Percentiles rank a stretch among this genome's conserved stretches.
Conservation (phyloP, 2,113 vertebrate species). For the Chloropsis hardwickii region DNA sequence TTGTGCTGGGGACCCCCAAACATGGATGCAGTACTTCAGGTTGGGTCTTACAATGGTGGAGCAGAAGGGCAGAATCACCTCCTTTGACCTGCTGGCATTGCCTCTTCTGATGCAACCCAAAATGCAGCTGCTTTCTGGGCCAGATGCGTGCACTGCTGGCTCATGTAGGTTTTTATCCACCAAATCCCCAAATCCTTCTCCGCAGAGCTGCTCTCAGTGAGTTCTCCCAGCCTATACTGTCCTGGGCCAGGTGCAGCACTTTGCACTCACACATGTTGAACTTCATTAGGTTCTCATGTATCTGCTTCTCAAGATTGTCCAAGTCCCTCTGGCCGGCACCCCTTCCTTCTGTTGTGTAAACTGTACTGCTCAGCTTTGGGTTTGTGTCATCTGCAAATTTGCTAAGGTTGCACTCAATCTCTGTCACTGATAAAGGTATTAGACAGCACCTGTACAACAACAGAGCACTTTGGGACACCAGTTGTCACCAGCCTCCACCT, state of each 20-base stretch:
- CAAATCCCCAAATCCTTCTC: not conserved
- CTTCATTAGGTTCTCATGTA: not conserved
- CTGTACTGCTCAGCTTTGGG: not conserved
- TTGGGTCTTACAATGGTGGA: not conserved
- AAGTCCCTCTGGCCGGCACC: not conserved
- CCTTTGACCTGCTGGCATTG: rapidly evolving
- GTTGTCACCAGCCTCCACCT: not conserved
- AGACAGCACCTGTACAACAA: not conserved
- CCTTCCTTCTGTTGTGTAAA: not conserved
- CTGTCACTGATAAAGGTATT: not conserved
- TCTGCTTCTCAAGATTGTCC: not conserved
- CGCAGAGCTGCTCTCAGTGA: not conserved
- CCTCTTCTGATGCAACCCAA: not conserved
- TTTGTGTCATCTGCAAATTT: not conserved
- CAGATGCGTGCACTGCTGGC: rapidly evolving
- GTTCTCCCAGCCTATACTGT: not conserved
- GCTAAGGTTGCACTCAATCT: not conserved
- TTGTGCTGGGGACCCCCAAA: not conserved
- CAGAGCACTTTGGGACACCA: not conserved
- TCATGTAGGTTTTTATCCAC: not conserved
- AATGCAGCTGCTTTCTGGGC: not conserved
- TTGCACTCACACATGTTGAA: not conserved
- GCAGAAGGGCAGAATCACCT: not conserved
- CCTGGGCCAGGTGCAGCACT: not conserved
- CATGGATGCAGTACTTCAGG: not conserved